Evolutionary conservation across 2,888 invertebrate genomes (phyloP), one percentile per base, ranked within the genome.

Genomic region (Elgonia sp.): DNA sequence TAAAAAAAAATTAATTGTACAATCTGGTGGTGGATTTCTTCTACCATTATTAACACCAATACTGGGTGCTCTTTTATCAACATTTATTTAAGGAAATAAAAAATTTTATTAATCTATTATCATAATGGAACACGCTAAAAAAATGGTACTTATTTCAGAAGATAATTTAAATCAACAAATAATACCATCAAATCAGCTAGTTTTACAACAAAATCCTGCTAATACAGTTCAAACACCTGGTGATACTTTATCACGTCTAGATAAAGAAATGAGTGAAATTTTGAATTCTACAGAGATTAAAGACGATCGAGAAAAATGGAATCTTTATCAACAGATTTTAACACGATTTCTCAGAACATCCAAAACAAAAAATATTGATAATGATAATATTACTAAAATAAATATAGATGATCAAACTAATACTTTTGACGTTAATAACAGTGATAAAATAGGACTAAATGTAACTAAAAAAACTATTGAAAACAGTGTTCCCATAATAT

Each of bases 241-340:
- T 4, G 53, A 42, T 21, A 55, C n/a, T 7, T 18, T 81, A 39
- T 60, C 16, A 7, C 62, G 84, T 62, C 29, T 86, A 18, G 86
- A 87, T 55, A 39, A 29, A 0, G 76, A 83, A 50, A 84, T 86
- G 76, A 77, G 72, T 12, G 73, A 67, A 14, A 88, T 88, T 77
- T 83, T 88, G 37, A 60, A 88, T n/a, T 77, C 84, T 39, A 7
- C 21, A 0, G 53, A 60, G 0, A 62, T 80, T 67, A 84, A 40
- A 29, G 53, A 79, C 29, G 86, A 89, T n/a, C 18, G 63, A n/a
- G 86, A 88, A 69, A 88, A 88, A 67, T 89, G 88, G 81, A 10
- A 65, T 0, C 42, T 82, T 0, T 89, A 88, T 73, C 39, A 84
- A 70, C 67, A 82, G n/a, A 82, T 50, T 8, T 50, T 69, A 6